Evolutionary conservation across 1,140 invertebrate genomes (phyloP), one percentile per base, ranked within the genome.

Genomic region (Drosophila kanapiae): DNA sequence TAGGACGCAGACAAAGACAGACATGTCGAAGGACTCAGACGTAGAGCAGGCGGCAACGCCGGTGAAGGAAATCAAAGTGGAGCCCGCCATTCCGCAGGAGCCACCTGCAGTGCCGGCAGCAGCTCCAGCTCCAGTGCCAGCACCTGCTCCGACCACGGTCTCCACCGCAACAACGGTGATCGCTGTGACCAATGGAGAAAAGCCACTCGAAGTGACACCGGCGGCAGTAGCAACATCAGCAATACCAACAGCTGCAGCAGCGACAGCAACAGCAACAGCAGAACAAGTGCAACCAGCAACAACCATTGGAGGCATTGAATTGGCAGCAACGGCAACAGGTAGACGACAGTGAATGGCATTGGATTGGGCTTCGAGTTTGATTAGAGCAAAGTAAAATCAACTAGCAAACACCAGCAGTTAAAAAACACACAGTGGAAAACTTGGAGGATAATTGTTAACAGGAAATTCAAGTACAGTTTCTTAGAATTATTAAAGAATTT

Each of bases 1-100:
- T 14, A 18, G 33, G 14, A 33, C 16, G 23, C 13, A 37, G 18
- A 10, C 53, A 51, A 4, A 10, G 18, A 51, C 49, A 51, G 49
- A 11, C 49, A 87, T 88, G 84, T 81, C 84, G 42, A 88, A 90
- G 81, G 78, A 86, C 40, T 48, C 80, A 62, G 78, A 90, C 60
- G 56, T 88, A 45, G 85, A 88, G 65, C 85, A 90, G 81, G 85
- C 85, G 65, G 23, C 23, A 3, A 23, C 3, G 23, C 23, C 23
- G 23, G 63, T 49, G 5, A 71, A 62, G 18, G 83, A 86, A 61
- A 57, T 69, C n/a, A 82, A 82, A 64, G 59, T 78, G 23, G 75
- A 78, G 69, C 65, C 82, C 63, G 62, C 76, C 42, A 67, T 68
- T 33, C 27, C 70, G 23, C 63, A 77, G 48, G 75, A 78, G 31